Evolutionary conservation across 2,113 vertebrate species (phyloP), one percentile per base, ranked within the genome.

Genomic region (Paedocypris sp.): DNA sequence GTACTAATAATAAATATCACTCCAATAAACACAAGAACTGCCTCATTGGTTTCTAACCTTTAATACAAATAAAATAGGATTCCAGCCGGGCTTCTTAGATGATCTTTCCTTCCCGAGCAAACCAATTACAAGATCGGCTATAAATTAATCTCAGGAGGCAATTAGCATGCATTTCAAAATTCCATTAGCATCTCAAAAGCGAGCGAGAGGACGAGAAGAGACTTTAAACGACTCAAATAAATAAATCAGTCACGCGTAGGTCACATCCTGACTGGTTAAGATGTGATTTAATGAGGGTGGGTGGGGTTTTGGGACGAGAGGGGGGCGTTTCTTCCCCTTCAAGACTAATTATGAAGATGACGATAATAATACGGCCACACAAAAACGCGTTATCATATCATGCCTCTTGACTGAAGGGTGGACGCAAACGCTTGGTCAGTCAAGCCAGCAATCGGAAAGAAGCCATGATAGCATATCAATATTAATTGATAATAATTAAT

Each of bases 211-310:
- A 39, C 29, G 22, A 6, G 38, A 36, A 32, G 60, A 39, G 15
- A 28, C 43, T 31, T 45, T 60, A 64, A 69, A 64, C 35, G 54
- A 49, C 38, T 43, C 48, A 59, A 69, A 53, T 47, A 60, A 53
- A 69, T 53, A 41, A 43, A 59, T 64, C 29, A 47, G 57, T 53
- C 54, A 60, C 8, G 53, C 60, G 19, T 8, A 18, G 60, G 60
- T 68, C 53, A 69, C 60, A 64, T 69, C 33, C 61, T 41, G 61
- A 41, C 54, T 69, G 25, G 26, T 69, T 53, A 59, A 36, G 60
- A 54, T 41, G 25, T 12, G 23, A 52, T 52, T 59, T 60, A 62
- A 69, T 60, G 47, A 60, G 16, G 67, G 61, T 6, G 25, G 32
- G 53, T 13, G 1, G 23, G 39, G 23, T 36, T 41, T 59, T 63